Base-by-base conservation (phyloP, 2,888 invertebrate species). In the Tenthredo notha region DNA sequence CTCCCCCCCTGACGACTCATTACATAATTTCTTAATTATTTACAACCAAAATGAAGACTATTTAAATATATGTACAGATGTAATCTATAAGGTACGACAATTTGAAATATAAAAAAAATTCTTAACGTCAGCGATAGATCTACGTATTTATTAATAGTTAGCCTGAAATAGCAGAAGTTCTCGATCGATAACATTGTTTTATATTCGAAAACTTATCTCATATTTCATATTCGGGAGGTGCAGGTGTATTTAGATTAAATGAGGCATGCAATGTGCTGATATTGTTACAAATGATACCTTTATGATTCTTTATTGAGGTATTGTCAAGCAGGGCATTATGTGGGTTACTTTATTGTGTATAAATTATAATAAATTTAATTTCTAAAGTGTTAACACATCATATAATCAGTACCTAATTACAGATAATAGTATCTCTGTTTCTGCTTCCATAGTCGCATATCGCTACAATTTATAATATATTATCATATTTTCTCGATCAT, bases 331-430 rank as follows among this genome's bases (percentile, higher is more conserved):
- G 54, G n/a, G 54, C 7, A n/a, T n/a, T 6, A 25, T 25, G 25
- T 61, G 25, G 61, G 61, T 61, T 61, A 25, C 25, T 61, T 61
- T 61, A 61, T 61, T 54, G 54, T 54, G n/a, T n/a, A n/a, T n/a
- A 1, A 54, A 54, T 54, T 54, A n/a, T 54, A 54, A 54, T 54
- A n/a, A 54, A 54, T n/a, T 6, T n/a, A 50, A 6, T 54, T 54
- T 54, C 5, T 18, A 54, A n/a, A n/a, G 18, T 50, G 50, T 50
- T 50, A 50, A 50, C n/a, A 50, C 5, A 50, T 6, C 1, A 54
- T 61, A 21, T 61, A 61, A 21, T 61, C 21, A 25, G 7, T 58
- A 47, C 47, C 47, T 47, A 50, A 54, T 54, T 54, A 18, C n/a
- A 54, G n/a, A 54, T 54, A 54, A 54, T 18, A 18, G 50, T 18